Conservation (phyloP, 2,888 invertebrate species). For the Dioctria linearis region DNA sequence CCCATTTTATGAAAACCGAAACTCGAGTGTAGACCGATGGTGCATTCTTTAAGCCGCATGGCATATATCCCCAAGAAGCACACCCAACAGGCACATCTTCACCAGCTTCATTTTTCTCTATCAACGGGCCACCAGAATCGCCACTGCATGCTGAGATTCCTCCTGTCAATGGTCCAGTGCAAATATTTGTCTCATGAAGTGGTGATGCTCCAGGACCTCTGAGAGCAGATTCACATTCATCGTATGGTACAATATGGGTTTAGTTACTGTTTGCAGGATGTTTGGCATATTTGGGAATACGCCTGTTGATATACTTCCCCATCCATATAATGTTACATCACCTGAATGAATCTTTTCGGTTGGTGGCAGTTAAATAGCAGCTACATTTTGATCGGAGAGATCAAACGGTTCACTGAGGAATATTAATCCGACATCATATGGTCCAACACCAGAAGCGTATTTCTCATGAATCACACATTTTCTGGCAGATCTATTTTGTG, state of each 20-base stretch:
- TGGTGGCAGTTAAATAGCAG: slow-evolving; percentile 68
- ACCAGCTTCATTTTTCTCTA: slow-evolving; percentile 60
- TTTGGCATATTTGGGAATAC: slow-evolving; percentile 62
- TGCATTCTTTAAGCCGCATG: slow-evolving; percentile 68
- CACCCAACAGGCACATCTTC: slow-evolving; percentile 69
- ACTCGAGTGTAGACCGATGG: slow-evolving; percentile 72
- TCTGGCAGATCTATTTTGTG: slow-evolving; percentile 60
- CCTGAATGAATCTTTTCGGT: slow-evolving; percentile 64
- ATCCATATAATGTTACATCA: slow-evolving; percentile 69
- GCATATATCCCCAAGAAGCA: slow-evolving; percentile 72
- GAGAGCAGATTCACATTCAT: slow-evolving; percentile 60
- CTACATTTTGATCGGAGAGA: slow-evolving; percentile 64
- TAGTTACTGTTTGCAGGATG: slow-evolving; percentile 65
- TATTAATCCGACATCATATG: slow-evolving; percentile 74
- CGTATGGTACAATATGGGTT: slow-evolving; percentile 64
- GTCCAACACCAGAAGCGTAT: slow-evolving; percentile 68
- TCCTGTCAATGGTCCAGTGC: no score
- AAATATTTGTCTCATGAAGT: no score
- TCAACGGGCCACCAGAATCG: no score
- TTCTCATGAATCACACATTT: slow-evolving; percentile 64
- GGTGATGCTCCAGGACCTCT: slow-evolving; percentile 59
- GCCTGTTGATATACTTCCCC: slow-evolving; percentile 67
- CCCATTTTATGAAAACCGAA: slow-evolving; percentile 70
- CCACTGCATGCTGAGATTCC: no score
- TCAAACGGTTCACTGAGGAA: slow-evolving; percentile 63